A percentile compares a stretch with the other conserved stretches of the same genome.
phyloP scores from a whole-genome alignment of 2,113 vertebrate species.

The Fulica atra region DNA sequence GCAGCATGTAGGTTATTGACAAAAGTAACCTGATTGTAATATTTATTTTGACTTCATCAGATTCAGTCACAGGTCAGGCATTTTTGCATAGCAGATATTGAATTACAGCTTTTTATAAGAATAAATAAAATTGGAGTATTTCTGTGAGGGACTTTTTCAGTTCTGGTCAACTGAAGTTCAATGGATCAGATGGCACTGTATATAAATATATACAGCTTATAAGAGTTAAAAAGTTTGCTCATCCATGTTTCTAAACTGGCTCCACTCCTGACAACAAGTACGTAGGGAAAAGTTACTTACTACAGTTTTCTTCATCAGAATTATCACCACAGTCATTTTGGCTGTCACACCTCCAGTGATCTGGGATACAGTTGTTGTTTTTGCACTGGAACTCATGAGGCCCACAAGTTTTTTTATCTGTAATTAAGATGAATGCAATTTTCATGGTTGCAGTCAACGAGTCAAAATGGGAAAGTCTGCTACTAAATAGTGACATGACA shows the following conservation, averaged over 20 bases:
- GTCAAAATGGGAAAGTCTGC: not conserved
- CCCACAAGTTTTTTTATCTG: slow-evolving; percentile 99
- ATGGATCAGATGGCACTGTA: not conserved
- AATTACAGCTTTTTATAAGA: not conserved
- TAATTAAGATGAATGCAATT: slow-evolving; percentile 40
- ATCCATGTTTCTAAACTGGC: not conserved
- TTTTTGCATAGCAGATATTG: not conserved
- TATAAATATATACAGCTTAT: not conserved
- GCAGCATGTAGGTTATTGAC: rapidly evolving
- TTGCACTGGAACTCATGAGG: slow-evolving; percentile 97
- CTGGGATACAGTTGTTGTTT: slow-evolving; percentile 99
- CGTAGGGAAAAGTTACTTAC: slow-evolving; percentile 81
- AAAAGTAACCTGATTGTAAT: not conserved
- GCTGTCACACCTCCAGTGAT: slow-evolving; percentile 97
- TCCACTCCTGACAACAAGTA: not conserved
- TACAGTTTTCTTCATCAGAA: slow-evolving; percentile 97
- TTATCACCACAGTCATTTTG: slow-evolving; percentile 98
- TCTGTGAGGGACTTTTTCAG: slow-evolving; percentile 1
- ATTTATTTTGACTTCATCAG: not conserved
- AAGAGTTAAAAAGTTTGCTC: not conserved
- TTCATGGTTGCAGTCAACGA: not conserved
- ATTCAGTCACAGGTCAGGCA: not conserved
- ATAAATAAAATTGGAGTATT: not conserved
- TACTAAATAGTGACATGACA: not conserved
- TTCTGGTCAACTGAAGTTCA: slow-evolving; percentile 1